Percentiles rank a stretch among this genome's conserved stretches.
These are phyloP conservation scores for Lagenorhynchus albirostris DNA, from an alignment of 2,113 vertebrate genomes.

Conservation along the genomic window DNA sequence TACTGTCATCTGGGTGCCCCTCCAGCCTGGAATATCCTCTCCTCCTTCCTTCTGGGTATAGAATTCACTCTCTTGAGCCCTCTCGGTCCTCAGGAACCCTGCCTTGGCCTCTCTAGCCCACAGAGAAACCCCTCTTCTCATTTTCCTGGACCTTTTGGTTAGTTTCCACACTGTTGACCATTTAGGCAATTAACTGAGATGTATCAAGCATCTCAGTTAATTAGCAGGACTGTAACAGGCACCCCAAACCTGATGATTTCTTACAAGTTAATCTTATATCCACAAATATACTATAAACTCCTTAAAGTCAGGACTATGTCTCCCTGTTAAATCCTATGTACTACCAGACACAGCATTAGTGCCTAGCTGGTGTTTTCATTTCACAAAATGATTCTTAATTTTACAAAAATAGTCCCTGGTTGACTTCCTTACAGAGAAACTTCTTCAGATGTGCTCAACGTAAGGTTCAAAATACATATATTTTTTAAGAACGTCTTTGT, in stretches of 20 bases:
- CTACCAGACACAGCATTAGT: neutral
- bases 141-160: neutral
- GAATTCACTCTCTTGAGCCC: neutral
- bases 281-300: neutral
- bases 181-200: neutral
- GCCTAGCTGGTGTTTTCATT: neutral
- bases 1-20: neutral
- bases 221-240: neutral
- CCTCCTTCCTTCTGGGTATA: neutral
- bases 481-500: neutral
- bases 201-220: neutral
- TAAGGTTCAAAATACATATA: neutral
- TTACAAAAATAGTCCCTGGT: neutral
- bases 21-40: neutral
- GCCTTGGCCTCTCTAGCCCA: neutral
- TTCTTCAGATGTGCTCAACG: neutral
- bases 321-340: neutral
- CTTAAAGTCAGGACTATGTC: neutral
- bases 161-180: neutral
- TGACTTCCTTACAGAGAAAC: neutral
- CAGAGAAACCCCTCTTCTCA: neutral
- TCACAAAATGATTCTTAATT: constrained; percentile 3
- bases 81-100: neutral
- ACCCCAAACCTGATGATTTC: neutral
- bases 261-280: neutral